phyloP scores from a whole-genome alignment of 1,140 invertebrate genomes.

The Drosophila pandora region DNA sequence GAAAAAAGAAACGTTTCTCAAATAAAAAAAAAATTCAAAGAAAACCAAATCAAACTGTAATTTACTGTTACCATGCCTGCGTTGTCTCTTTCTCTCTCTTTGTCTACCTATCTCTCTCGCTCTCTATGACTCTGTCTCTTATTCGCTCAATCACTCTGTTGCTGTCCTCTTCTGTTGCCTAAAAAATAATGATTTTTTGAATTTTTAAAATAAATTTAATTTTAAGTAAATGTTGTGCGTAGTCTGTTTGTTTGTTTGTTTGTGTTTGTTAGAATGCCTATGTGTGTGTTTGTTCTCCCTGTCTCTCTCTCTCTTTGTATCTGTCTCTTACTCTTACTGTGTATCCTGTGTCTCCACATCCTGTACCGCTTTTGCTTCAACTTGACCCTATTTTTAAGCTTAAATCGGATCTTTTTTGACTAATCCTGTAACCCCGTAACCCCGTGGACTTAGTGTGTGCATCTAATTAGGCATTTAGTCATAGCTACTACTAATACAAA shows the following conservation, averaged over 20 bases:
- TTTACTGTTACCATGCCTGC: slow-evolving; percentile 49
- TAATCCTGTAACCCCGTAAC: slow-evolving; percentile 6
- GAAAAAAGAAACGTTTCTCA: slow-evolving; percentile 49
- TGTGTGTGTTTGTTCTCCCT: slow-evolving; percentile 15
- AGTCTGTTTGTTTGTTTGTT: slow-evolving; percentile 21
- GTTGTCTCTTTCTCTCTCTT: slow-evolving; percentile 22
- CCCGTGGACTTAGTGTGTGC: slow-evolving; percentile 48
- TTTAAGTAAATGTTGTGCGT: slow-evolving; percentile 41
- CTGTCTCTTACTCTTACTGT: neutral
- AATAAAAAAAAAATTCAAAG: slow-evolving; percentile 54
- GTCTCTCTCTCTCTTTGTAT: slow-evolving; percentile 3
- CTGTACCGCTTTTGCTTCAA: slow-evolving; percentile 20
- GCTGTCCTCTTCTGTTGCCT: slow-evolving; percentile 22
- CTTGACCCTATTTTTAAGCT: neutral
- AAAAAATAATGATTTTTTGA: neutral
- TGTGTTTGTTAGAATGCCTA: slow-evolving; percentile 19
- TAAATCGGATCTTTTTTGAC: slow-evolving; percentile 30
- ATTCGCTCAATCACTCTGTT: slow-evolving; percentile 16
- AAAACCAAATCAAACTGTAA: slow-evolving; percentile 54
- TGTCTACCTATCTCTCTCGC: slow-evolving; percentile 19
- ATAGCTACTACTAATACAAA: slow-evolving; percentile 39
- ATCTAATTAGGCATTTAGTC: slow-evolving; percentile 57
- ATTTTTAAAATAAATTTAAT: slow-evolving; percentile 14
- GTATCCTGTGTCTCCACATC: neutral
- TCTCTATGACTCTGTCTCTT: slow-evolving; percentile 26